Evolutionary conservation across 1,140 invertebrate species (phyloP).

Genomic region (Ladona fulva): DNA sequence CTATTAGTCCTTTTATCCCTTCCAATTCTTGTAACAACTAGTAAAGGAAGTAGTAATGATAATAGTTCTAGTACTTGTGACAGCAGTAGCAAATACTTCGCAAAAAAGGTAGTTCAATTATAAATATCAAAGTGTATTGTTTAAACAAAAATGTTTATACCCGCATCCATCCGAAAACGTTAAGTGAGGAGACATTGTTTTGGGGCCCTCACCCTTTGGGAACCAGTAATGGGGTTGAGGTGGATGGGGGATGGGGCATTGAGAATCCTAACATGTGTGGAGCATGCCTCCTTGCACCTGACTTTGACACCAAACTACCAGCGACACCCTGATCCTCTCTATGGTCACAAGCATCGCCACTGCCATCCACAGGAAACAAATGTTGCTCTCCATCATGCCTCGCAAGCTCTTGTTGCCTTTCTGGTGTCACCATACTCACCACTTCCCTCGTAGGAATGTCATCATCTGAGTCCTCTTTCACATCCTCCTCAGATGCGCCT

Average conservation of each 20-base stretch:
- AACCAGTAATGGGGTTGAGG: conserved; percentile 3
- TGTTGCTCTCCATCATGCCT: neutral
- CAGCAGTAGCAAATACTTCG: conserved; percentile 4
- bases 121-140: conserved; percentile 10
- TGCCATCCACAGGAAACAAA: neutral
- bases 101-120: conserved; percentile 10
- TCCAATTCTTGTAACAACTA: conserved; percentile 2
- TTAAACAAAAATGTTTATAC: neutral
- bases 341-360: neutral
- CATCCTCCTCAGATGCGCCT: neutral
- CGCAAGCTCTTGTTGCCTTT: neutral
- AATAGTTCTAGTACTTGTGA: neutral
- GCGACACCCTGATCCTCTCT: neutral
- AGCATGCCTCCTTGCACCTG: neutral
- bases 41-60: conserved; percentile 6
- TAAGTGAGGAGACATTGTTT: neutral
- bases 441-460: too few relatives aligned
- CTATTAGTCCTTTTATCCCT: conserved; percentile 9
- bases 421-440: too few relatives aligned
- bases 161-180: neutral
- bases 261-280: neutral
- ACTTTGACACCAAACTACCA: neutral
- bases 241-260: neutral
- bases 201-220: neutral
- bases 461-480: too few relatives aligned